Evolutionary conservation across 2,888 invertebrate species (phyloP).

Genomic region (Netelia fuscicornis): DNA sequence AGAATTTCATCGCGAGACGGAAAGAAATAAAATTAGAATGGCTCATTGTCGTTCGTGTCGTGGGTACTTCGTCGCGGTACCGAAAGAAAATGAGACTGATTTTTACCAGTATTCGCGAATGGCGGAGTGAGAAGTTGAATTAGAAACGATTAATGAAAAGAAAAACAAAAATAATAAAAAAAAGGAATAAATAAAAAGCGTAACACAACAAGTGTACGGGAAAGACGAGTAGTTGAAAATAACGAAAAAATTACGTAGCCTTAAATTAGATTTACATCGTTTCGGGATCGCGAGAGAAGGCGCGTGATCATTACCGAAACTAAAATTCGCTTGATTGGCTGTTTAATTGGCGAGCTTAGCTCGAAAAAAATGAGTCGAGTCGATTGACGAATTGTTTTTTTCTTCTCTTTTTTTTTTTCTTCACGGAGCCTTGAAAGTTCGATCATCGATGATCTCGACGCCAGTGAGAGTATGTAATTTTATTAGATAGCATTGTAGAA

Average conservation of each 20-base stretch:
- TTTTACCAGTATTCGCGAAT: conserved; percentile 83
- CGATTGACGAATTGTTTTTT: conserved; percentile 35
- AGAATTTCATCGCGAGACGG: conserved; percentile 20
- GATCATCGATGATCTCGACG: conserved; percentile 70
- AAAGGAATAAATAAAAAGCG: conserved; percentile 20
- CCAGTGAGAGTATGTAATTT: conserved; percentile 82
- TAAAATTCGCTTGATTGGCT: conserved; percentile 81
- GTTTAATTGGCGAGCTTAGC: conserved; percentile 70
- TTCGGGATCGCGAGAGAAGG: conserved; percentile 42
- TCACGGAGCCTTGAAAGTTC: conserved; percentile 40
- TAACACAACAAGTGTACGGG: conserved; percentile 76
- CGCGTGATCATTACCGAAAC: conserved; percentile 62
- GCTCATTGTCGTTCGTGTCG: conserved; percentile 19
- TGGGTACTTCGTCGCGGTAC: conserved; percentile 56
- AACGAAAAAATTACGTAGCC: conserved; percentile 64
- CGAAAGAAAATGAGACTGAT: conserved; percentile 83
- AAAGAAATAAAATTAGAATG: conserved; percentile 34
- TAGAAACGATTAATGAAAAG: conserved; percentile 42
- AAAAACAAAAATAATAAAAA: conserved; percentile 46
- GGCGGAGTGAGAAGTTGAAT: conserved; percentile 65
- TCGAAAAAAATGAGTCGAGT: conserved; percentile 31
- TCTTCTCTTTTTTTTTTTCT: conserved; percentile 1
- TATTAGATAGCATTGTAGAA: conserved; percentile 80
- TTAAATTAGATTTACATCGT: conserved; percentile 71
- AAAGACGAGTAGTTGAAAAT: conserved; percentile 51